phyloP scores from a whole-genome alignment of 2,888 invertebrate genomes.

The Hanleya hanleyi region DNA sequence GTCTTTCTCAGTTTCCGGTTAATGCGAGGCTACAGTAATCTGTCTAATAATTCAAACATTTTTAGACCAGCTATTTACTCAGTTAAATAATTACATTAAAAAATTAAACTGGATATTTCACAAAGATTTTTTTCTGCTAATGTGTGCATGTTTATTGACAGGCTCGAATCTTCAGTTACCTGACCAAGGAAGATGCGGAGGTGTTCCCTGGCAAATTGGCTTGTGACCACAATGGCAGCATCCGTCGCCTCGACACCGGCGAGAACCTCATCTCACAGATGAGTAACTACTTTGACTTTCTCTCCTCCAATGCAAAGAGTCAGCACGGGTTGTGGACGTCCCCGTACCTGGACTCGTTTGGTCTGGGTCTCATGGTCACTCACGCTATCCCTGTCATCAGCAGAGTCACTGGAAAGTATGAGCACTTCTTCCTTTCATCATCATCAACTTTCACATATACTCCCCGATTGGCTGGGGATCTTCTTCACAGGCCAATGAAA shows the following conservation, averaged over 20 bases:
- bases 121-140: no score
- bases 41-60: no score
- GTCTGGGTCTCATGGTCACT: constrained; percentile 74
- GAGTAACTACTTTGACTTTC: constrained; percentile 73
- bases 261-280: constrained; percentile 74
- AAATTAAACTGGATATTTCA: no score
- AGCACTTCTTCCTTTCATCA: no score
- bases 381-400: constrained; percentile 73
- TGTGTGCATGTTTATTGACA: constrained; percentile 38
- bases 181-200: constrained; percentile 73
- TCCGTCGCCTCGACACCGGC: constrained; percentile 70
- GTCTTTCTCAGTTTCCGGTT: no score
- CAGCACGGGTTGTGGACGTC: constrained; percentile 73
- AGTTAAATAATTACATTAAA: no score
- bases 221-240: constrained; percentile 69
- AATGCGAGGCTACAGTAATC: no score
- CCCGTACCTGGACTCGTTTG: constrained; percentile 73
- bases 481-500: no score
- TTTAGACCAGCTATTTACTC: no score
- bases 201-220: constrained; percentile 72
- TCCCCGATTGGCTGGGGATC: no score
- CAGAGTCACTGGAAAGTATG: constrained; percentile 64
- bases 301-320: constrained; percentile 69
- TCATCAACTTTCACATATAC: no score
- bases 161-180: constrained; percentile 73